Base-by-base conservation (phyloP, 2,888 invertebrate genomes). In the Ophioninae sp. region DNA sequence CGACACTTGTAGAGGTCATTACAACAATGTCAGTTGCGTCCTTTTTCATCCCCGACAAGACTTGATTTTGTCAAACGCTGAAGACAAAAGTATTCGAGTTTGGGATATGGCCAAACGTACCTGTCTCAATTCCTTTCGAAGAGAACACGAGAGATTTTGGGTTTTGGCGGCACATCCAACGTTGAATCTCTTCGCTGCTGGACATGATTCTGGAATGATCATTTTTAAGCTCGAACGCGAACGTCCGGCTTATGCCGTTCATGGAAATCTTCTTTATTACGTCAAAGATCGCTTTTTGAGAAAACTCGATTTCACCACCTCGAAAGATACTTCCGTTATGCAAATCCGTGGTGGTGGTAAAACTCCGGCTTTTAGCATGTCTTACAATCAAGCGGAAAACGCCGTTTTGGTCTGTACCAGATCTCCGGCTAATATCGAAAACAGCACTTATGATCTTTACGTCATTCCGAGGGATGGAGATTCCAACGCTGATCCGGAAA, bases 1-100 rank as follows among this genome's bases (percentile, higher is more conserved):
- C 64, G 99, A 99, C 93, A 98, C 99, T 0, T 99, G 99, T 89
- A 96, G 99, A n/a, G 99, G 99, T 0, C 99, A 99, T 93, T 99
- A 99, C 94, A 99, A 99, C 94, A 99, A 99, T 93, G 99, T 99
- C 2, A 99, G 99, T 0, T 99, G 99, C 91, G 98, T 97, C 0
- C 93, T 99, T 65, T 99, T 99, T 94, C 99, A 99, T 93, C 99
- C 99, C 0, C 95, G 98, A 22, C 98, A 99, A 93, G 99, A 99
- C 91, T 94, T 99, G 44, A 98, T 99, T 84, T 94, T 99, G 65
- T 98, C 98, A 51, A 99, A 99, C 93, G 97, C 99, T 22, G 99
- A 99, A 93, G 99, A 99, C 94, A 98, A 98, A 93, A 98, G 97
- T 91, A 98, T 99, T 88, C 95, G 99, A 0, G 98, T 99, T 1